Evolutionary conservation across 2,797 vertebrate species (phyloP), one percentile per base, ranked within the genome.

Genomic region (Eulemur coronatus): DNA sequence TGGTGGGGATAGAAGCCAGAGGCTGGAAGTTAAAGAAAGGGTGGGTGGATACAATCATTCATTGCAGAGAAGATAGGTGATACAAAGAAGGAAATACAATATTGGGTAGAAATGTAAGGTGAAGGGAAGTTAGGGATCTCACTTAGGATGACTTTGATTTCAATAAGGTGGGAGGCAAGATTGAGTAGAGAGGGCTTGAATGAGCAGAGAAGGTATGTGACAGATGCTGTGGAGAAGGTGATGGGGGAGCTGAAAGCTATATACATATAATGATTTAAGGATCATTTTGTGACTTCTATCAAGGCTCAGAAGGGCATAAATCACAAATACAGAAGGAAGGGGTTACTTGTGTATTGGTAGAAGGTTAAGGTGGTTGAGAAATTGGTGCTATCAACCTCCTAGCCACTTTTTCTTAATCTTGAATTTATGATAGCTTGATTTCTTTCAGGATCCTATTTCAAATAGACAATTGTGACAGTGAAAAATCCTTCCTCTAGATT

Each of bases 351-450:
- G 4, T 86, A 35, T 73, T 94, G 81, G 30, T 30, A 93, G 48
- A 90, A 92, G n/a, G 10, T 72, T 86, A 88, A 95, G 10, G 7
- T 84, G 75, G 69, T 92, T 84, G 70, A 96, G 63, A 95, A 82
- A 91, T 52, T 70, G 43, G 15, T 91, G 50, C 79, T 97, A 69
- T 28, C 61, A 90, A 57, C 0, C 28, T 35, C 28, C 46, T 69
- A 92, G 48, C 35, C 91, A 91, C 30, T 89, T 94, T 95, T 96
- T 55, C 35, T 92, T 96, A 87, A 91, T 91, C 48, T 82, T 89
- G 13, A 96, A 89, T 97, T 91, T 93, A 67, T 14, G 94, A 89
- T 65, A 84, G 43, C 30, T 85, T 94, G 20, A 95, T 89, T 96
- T 91, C 52, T 85, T 85, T 96, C 55, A 96, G 61, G 38, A 87